phyloP scores from a whole-genome alignment of 2,113 vertebrate species.

The Dunckerocampus dactyliophorus region DNA sequence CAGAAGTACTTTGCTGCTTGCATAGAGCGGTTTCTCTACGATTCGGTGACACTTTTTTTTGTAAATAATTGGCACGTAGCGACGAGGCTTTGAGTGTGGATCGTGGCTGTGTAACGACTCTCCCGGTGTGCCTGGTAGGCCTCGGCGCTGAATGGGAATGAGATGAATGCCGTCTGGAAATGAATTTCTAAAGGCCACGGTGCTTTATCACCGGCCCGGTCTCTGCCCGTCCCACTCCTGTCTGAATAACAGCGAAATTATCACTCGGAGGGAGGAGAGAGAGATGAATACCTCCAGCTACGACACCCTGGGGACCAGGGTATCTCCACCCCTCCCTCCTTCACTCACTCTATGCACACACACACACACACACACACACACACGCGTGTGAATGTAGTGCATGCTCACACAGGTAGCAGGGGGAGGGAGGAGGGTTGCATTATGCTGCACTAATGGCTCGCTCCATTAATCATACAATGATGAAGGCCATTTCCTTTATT shows the following conservation, averaged over 20 bases:
- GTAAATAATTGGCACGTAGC: slow-evolving; percentile 39
- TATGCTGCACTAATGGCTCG: slow-evolving; percentile 64
- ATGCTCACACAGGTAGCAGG: slow-evolving; percentile 63
- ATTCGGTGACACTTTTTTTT: slow-evolving; percentile 20
- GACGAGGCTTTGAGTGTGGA: slow-evolving; percentile 50
- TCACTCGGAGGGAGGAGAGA: slow-evolving; percentile 72
- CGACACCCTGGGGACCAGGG: slow-evolving; percentile 59
- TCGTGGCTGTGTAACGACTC: slow-evolving; percentile 53
- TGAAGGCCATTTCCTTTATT: slow-evolving; percentile 72
- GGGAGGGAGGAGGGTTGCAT: slow-evolving; percentile 53
- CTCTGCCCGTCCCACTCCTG: slow-evolving; percentile 69
- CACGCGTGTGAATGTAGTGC: slow-evolving; percentile 22
- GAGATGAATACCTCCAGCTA: slow-evolving; percentile 71
- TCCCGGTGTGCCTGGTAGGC: slow-evolving; percentile 43
- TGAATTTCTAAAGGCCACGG: slow-evolving; percentile 83
- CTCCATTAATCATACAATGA: slow-evolving; percentile 73
- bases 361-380: slow-evolving; percentile 13
- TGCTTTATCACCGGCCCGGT: slow-evolving; percentile 72
- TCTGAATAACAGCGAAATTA: slow-evolving; percentile 64
- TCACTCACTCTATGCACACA: slow-evolving; percentile 17
- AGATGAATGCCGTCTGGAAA: slow-evolving; percentile 79
- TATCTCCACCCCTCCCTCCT: slow-evolving; percentile 23
- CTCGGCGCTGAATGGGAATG: slow-evolving; percentile 72
- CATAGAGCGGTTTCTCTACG: not conserved
- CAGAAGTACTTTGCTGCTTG: slow-evolving; percentile 6